Conservation (phyloP, 2,888 invertebrate genomes). For the Athalia cordata region DNA sequence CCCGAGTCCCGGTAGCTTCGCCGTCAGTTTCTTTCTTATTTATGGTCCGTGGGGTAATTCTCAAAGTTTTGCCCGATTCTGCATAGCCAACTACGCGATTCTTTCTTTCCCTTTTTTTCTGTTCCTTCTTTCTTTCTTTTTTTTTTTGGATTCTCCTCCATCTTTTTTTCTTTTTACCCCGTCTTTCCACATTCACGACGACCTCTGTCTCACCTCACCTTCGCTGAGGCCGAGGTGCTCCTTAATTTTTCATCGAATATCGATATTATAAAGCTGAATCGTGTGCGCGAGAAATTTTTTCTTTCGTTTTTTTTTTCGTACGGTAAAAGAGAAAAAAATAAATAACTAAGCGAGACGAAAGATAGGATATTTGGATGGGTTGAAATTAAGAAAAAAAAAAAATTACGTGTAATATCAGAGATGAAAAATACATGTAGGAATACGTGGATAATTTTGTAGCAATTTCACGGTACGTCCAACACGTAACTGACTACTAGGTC, state of each 20-base stretch:
- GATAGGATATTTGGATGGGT: too few species aligned
- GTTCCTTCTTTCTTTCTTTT: conserved; percentile 34
- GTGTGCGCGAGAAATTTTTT: too few species aligned
- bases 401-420: background rate
- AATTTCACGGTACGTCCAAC: conserved; percentile 40
- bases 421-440: background rate
- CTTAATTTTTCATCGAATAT: conserved; percentile 27
- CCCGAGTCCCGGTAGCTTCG: conserved; percentile 10
- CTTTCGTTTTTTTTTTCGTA: background rate
- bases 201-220: background rate
- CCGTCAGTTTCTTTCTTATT: conserved; percentile 45
- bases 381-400: too few species aligned
- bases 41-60: conserved; percentile 45
- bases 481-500: conserved; percentile 28
- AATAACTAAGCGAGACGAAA: too few species aligned
- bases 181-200: background rate
- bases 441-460: conserved; percentile 12
- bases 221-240: too few species aligned
- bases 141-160: conserved; percentile 1
- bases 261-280: conserved; percentile 24
- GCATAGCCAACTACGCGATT: conserved; percentile 44
- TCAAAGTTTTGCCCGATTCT: conserved; percentile 46
- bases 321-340: too few species aligned
- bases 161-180: background rate
- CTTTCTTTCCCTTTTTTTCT: conserved; percentile 35